Evolutionary conservation across 2,113 vertebrate species (phyloP).

Genomic region (Sturnira hondurensis): DNA sequence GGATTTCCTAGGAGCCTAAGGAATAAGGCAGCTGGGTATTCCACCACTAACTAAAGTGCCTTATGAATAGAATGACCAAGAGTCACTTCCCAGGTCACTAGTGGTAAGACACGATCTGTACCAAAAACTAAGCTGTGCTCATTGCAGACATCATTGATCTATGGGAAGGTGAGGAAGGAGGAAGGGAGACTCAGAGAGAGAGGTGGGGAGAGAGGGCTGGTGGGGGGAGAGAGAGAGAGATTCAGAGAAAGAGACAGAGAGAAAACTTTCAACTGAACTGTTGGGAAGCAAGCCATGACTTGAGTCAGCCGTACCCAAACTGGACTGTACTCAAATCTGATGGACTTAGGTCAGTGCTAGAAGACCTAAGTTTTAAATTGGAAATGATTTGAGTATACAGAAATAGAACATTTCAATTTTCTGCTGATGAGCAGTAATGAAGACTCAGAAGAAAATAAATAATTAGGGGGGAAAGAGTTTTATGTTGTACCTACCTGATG

Average conservation of each 20-base stretch:
- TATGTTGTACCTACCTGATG: neutral
- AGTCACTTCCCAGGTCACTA: neutral
- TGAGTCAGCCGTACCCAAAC: neutral
- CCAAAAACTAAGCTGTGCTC: neutral
- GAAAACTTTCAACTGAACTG: neutral
- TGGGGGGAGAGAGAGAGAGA: neutral
- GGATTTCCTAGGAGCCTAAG: neutral
- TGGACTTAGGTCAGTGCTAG: neutral
- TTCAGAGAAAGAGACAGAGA: neutral
- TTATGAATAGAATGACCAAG: neutral
- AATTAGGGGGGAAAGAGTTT: neutral
- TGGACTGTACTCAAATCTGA: neutral
- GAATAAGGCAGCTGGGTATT: neutral
- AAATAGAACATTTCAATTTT: neutral
- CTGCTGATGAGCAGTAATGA: neutral
- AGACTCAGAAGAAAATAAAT: neutral
- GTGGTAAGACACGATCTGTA: neutral
- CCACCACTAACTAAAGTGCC: neutral
- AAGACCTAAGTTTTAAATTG: neutral
- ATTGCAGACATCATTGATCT: accelerated
- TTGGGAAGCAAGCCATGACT: neutral
- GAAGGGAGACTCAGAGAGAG: neutral
- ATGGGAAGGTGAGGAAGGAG: neutral
- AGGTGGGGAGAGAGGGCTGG: accelerated
- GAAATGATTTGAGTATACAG: neutral